Evolutionary conservation across 2,888 invertebrate genomes (phyloP).

Genomic region (Dioctria rufipes): DNA sequence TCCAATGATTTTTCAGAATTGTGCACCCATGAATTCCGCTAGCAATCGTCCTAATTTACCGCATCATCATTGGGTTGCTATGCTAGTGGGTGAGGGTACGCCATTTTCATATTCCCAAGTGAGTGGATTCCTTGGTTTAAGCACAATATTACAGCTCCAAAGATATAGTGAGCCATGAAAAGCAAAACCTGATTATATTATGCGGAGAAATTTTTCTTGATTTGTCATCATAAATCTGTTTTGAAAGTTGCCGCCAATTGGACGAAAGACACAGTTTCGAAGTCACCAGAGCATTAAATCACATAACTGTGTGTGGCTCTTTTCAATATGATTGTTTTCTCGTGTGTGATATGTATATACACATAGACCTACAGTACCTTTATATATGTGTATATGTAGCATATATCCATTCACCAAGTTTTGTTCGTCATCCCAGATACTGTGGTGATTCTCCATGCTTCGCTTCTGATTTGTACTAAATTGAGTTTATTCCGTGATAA

Average conservation of each 20-base stretch:
- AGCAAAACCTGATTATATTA: constrained; percentile 20
- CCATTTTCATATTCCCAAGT: not conserved
- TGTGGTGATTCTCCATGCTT: constrained; percentile 32
- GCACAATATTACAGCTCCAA: not conserved
- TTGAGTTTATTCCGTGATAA: constrained; percentile 44
- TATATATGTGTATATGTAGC: not conserved
- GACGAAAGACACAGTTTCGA: constrained; percentile 46
- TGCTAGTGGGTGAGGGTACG: not conserved
- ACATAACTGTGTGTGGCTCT: constrained; percentile 53
- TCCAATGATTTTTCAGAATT: constrained; percentile 20
- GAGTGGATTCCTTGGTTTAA: too few relatives aligned
- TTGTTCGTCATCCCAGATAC: constrained; percentile 6
- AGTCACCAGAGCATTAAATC: constrained; percentile 56
- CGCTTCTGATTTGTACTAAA: constrained; percentile 38
- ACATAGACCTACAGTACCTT: not conserved
- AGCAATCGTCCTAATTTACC: not conserved
- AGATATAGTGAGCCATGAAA: constrained; percentile 26
- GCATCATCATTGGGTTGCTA: constrained; percentile 9
- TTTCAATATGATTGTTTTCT: constrained; percentile 2
- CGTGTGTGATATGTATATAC: not conserved
- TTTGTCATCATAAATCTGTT: constrained; percentile 58
- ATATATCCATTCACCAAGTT: not conserved
- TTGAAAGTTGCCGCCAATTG: constrained; percentile 54
- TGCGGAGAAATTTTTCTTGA: constrained; percentile 54
- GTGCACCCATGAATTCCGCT: constrained; percentile 16